A percentile compares a stretch with the other conserved stretches of the same genome.
Conservation (phyloP, 2,113 vertebrate genomes). For the Chaetorhynchus papuensis region DNA sequence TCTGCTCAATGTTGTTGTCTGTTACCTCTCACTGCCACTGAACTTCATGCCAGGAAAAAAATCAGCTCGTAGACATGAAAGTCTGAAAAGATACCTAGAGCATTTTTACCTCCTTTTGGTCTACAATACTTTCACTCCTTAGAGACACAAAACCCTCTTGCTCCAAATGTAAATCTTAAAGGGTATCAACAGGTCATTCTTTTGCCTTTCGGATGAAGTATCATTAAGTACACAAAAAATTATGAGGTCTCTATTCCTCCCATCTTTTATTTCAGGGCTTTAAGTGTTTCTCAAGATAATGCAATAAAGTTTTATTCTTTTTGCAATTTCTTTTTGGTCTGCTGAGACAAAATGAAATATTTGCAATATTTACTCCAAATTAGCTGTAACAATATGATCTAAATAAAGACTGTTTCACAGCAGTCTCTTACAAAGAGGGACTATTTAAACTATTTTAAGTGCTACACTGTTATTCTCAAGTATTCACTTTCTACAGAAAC, state of each 20-base stretch:
- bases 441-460: neutral
- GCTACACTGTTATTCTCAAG: neutral
- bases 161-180: neutral
- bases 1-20: neutral
- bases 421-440: neutral
- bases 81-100: neutral
- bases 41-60: neutral
- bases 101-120: neutral
- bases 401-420: neutral
- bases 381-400: neutral
- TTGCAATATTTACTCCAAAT: slow-evolving; percentile 2
- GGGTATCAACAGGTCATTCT: neutral
- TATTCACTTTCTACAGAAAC: neutral
- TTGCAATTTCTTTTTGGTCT: neutral
- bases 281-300: neutral
- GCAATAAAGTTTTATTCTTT: neutral
- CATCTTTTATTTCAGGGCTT: neutral
- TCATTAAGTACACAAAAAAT: neutral
- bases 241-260: neutral
- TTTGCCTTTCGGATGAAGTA: neutral
- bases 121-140: neutral
- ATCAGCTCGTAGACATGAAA: neutral
- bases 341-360: neutral
- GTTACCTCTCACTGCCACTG: neutral
- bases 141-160: neutral